phyloP scores from a whole-genome alignment of 2,113 vertebrate genomes.

The Stigmatopora nigra region DNA sequence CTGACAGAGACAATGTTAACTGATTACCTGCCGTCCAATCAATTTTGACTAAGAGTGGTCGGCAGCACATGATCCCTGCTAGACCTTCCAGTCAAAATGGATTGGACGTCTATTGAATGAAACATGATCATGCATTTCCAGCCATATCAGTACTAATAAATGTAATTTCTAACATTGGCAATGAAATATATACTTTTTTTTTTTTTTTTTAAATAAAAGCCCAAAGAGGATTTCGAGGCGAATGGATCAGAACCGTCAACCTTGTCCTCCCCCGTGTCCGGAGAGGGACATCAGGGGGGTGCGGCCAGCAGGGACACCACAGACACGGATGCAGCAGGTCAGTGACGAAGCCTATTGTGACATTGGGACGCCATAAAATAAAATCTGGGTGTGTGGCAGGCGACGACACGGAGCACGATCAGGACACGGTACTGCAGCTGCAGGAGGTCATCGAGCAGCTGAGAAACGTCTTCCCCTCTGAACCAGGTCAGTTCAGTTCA shows the following conservation, averaged over 20 bases:
- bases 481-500: constrained; percentile 54
- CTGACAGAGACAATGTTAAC: too few species aligned
- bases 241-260: constrained; percentile 80
- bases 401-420: constrained; percentile 77
- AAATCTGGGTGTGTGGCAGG: constrained; percentile 61
- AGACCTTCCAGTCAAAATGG: too few species aligned
- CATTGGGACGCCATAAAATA: constrained; percentile 10
- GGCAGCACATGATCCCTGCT: too few species aligned
- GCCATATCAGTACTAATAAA: too few species aligned
- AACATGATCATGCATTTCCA: too few species aligned
- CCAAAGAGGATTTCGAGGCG: constrained; percentile 80
- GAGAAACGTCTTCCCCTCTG: constrained; percentile 85
- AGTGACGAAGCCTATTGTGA: constrained; percentile 23
- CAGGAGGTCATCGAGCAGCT: constrained; percentile 98
- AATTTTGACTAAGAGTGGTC: too few species aligned
- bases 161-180: too few species aligned
- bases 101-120: too few species aligned
- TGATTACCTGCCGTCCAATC: too few species aligned
- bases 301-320: constrained; percentile 79
- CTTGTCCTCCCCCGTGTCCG: constrained; percentile 83
- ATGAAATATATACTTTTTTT: background rate
- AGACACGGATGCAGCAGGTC: constrained; percentile 86
- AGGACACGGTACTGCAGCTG: constrained; percentile 87
- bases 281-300: constrained; percentile 73
- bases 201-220: constrained; percentile 58